Conservation (phyloP, 2,888 invertebrate species). For the Allacma fusca region DNA sequence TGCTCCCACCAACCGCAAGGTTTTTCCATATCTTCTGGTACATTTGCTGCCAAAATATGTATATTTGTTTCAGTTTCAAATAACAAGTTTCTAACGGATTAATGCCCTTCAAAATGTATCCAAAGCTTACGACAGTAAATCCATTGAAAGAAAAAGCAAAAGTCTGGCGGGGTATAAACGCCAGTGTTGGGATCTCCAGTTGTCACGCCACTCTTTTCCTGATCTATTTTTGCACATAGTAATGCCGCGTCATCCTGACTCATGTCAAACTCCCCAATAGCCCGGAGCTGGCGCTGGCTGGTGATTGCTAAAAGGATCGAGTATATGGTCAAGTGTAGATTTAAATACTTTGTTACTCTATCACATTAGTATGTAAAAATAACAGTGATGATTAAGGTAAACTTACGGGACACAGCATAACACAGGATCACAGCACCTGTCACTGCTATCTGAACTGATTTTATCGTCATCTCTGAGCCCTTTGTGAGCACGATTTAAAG, state of each 20-base stretch:
- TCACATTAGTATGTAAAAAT: no score
- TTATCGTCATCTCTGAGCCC: no score
- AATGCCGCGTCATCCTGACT: conserved; percentile 22
- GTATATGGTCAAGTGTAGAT: no score
- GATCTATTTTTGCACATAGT: conserved; percentile 25
- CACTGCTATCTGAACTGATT: no score
- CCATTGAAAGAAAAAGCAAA: conserved; percentile 40
- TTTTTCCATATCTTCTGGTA: not conserved
- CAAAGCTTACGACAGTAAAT: conserved; percentile 37
- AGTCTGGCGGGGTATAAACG: not conserved
- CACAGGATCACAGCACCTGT: no score
- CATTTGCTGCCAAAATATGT: conserved; percentile 22
- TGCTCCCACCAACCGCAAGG: conserved; percentile 43
- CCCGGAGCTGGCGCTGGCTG: conserved; percentile 16
- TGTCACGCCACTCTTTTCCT: conserved; percentile 11
- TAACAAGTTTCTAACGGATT: not conserved
- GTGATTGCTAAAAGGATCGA: not conserved
- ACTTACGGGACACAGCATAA: no score
- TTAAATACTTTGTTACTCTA: no score
- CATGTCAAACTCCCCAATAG: conserved; percentile 34
- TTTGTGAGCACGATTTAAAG: no score
- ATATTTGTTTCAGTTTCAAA: not conserved
- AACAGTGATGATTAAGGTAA: no score
- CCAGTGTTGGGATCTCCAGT: not conserved
- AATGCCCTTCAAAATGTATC: not conserved